Evolutionary conservation across 2,797 vertebrate species (phyloP), one percentile per base, ranked within the genome.

Genomic region (Eurystomus glaucurus): DNA sequence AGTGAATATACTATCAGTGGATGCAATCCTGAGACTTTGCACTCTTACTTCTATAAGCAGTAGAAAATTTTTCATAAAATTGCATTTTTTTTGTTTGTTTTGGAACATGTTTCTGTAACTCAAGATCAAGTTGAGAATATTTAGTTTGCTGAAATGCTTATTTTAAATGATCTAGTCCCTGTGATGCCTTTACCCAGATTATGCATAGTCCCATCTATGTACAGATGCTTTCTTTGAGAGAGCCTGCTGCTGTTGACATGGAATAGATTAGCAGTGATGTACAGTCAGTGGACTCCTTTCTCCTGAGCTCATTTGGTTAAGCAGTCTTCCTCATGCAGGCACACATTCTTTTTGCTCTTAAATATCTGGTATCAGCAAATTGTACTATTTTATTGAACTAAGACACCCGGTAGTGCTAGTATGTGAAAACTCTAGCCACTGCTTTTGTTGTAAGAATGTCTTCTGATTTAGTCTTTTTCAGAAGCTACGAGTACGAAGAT

Each of bases 1-100:
- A 89, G 66, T 70, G 75, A 57, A 68, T 82, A 57, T 4, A 17
- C 39, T 89, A 5, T 90, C 62, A 62, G 33, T 74, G 28, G 64
- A 76, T 96, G 88, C 88, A 94, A 2, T 94, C 64, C 75, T 80
- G 71, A 89, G 46, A 82, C 61, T 83, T 89, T 57, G 88, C 77
- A 87, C 84, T 95, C 74, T 64, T 75, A 45, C 41, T 88, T 93
- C 19, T 81, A 4, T 71, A 19, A 90, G 68, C 55, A 68, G 90
- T 74, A 94, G 70, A 95, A 55, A 35, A 29, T 90, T 95, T 95
- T 68, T 91, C 51, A 57, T 76, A 61, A 39, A 78, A 60, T 69
- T 96, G 85, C 33, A 18, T 31, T 72, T 71, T 57, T 37, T 88
- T 75, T 39, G 86, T 81, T 70, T 75, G 39, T 77, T 96, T 82